phyloP scores from a whole-genome alignment of 1,140 invertebrate species.

The Halesus radiatus region DNA sequence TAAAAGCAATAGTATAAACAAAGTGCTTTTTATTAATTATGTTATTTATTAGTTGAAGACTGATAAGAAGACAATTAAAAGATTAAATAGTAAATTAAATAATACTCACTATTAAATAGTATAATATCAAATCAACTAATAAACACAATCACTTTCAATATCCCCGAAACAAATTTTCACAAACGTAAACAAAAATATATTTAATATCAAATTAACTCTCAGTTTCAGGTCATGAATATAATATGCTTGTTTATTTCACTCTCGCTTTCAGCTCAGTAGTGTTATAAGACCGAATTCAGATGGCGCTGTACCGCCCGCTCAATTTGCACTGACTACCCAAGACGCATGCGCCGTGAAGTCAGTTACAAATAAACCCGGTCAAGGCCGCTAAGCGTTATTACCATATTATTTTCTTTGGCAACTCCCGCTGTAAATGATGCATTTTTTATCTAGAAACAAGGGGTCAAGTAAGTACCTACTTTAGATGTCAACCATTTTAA shows the following conservation, averaged over 20 bases:
- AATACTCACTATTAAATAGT: too few species aligned
- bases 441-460: neutral
- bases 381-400: neutral
- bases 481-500: slow-evolving; percentile 2
- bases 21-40: too few species aligned
- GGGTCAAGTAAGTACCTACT: neutral
- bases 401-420: slow-evolving; percentile 1
- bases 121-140: too few species aligned
- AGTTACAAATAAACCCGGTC: neutral
- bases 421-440: neutral
- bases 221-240: too few species aligned
- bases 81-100: too few species aligned
- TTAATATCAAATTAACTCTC: too few species aligned
- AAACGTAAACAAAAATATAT: too few species aligned
- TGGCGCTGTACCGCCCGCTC: neutral
- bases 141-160: too few species aligned
- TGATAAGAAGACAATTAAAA: too few species aligned
- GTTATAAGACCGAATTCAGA: neutral
- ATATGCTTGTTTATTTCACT: neutral
- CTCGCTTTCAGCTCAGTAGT: neutral
- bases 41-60: too few species aligned
- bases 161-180: too few species aligned
- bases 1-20: too few species aligned
- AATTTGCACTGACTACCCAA: neutral
- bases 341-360: neutral